Evolutionary conservation across 2,888 invertebrate species (phyloP).

Genomic region (Gari tellinella): DNA sequence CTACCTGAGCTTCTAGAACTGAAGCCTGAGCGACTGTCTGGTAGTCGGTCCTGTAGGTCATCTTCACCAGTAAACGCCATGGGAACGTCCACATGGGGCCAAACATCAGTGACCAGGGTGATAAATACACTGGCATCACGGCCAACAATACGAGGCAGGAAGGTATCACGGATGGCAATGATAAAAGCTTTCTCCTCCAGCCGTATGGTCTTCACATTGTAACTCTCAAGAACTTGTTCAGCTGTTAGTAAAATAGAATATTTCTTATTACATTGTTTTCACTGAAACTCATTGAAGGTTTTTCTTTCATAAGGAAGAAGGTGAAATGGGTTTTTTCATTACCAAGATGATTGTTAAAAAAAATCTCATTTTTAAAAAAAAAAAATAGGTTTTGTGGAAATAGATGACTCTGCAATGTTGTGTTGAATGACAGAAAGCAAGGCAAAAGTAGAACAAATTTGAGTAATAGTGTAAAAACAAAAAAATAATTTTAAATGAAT

Average conservation of each 20-base stretch:
- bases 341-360: too few relatives aligned
- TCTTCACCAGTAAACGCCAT: conserved; percentile 75
- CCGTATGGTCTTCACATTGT: conserved; percentile 50
- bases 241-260: conserved; percentile 28
- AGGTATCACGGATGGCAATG: conserved; percentile 78
- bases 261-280: too few relatives aligned
- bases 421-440: too few relatives aligned
- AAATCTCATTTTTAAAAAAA: too few relatives aligned
- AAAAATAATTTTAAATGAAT: too few relatives aligned
- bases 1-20: conserved; percentile 63
- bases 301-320: too few relatives aligned
- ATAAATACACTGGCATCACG: conserved; percentile 80
- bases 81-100: conserved; percentile 78
- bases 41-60: conserved; percentile 59
- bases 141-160: conserved; percentile 79
- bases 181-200: conserved; percentile 79
- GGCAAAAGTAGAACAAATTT: too few relatives aligned
- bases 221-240: conserved; percentile 34
- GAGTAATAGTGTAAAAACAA: too few relatives aligned
- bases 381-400: too few relatives aligned
- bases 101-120: conserved; percentile 77
- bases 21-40: conserved; percentile 58
- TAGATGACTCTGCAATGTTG: too few relatives aligned
- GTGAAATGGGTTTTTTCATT: too few relatives aligned
- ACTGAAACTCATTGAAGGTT: too few relatives aligned